These are phyloP conservation scores for Neelides sp. DNA, from an alignment of 1,140 invertebrate species.

Conservation along the genomic window DNA sequence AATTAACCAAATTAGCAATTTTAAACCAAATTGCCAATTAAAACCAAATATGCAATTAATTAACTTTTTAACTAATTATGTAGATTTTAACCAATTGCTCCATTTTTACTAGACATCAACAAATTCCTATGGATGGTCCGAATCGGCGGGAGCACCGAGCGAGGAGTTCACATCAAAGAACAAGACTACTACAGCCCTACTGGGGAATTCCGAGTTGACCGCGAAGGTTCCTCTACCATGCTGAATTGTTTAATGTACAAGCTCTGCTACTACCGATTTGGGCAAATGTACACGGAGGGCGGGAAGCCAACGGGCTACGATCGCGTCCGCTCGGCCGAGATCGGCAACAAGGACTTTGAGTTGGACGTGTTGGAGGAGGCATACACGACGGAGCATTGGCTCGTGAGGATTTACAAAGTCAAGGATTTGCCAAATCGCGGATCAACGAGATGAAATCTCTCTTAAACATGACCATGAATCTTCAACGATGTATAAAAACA, in stretches of 20 bases:
- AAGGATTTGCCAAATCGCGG: conserved; percentile 77
- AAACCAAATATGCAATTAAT: no score
- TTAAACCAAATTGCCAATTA: no score
- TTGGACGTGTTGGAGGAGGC: conserved; percentile 83
- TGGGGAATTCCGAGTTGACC: conserved; percentile 88
- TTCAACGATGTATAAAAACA: no score
- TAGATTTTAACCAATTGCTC: background rate
- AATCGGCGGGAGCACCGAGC: conserved; percentile 90
- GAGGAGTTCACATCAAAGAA: conserved; percentile 87
- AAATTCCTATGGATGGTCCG: conserved; percentile 99
- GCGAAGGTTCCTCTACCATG: conserved; percentile 69
- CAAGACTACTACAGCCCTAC: conserved; percentile 87
- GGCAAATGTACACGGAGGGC: conserved; percentile 80
- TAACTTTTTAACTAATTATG: background rate
- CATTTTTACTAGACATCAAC: conserved; percentile 63
- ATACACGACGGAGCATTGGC: conserved; percentile 90
- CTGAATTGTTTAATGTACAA: conserved; percentile 94
- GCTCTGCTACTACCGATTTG: conserved; percentile 90
- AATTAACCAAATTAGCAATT: background rate
- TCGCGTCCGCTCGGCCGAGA: conserved; percentile 77
- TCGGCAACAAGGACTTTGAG: conserved; percentile 90
- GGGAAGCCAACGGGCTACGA: conserved; percentile 76
- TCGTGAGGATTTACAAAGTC: conserved; percentile 88
- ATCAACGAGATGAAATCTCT: no score
- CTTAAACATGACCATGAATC: no score